phyloP scores from a whole-genome alignment of 2,888 invertebrate genomes.

The Fragum fragum region DNA sequence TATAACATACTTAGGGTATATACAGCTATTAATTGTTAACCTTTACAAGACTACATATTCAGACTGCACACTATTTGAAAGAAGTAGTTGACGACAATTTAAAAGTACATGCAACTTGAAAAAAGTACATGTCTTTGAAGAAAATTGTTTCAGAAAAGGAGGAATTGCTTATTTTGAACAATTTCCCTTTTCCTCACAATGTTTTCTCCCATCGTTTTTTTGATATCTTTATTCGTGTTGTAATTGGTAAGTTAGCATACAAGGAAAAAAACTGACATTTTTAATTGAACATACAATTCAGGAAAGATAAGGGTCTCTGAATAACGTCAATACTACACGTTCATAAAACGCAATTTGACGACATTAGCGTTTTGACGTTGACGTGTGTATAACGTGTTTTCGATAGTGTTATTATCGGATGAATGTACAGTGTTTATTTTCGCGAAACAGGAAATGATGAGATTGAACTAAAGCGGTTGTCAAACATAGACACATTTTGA shows the following conservation, averaged over 20 bases:
- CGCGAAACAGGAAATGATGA: too few relatives aligned
- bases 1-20: too few relatives aligned
- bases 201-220: too few relatives aligned
- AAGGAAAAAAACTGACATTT: too few relatives aligned
- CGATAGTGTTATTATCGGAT: not conserved
- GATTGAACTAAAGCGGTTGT: too few relatives aligned
- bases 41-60: not conserved
- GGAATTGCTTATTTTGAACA: not conserved
- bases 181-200: conserved; percentile 1
- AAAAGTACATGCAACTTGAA: too few relatives aligned
- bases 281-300: too few relatives aligned
- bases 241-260: too few relatives aligned
- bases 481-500: too few relatives aligned
- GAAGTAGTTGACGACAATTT: not conserved
- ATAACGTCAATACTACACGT: not conserved
- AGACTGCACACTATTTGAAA: not conserved
- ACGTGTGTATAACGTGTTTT: not conserved
- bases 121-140: not conserved
- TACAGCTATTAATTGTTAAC: not conserved
- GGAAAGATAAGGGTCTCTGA: too few relatives aligned
- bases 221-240: too few relatives aligned
- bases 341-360: not conserved
- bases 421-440: not conserved
- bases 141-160: conserved; percentile 1
- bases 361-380: not conserved